Evolutionary conservation across 2,888 invertebrate genomes (phyloP), one percentile per base, ranked within the genome.

Genomic region (Rhodophaea formosa): DNA sequence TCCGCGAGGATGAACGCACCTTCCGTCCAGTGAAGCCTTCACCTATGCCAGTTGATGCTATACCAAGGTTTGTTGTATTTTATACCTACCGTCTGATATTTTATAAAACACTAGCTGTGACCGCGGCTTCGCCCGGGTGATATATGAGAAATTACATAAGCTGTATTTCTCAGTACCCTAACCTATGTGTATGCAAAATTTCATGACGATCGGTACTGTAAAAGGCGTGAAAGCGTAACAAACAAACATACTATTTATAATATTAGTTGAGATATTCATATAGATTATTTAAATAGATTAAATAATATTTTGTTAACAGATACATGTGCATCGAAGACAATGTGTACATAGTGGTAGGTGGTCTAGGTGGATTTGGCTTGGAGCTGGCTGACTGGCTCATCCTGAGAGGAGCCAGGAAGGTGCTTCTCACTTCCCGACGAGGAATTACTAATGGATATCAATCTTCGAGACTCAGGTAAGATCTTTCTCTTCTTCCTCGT

Each of bases 361-460:
- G 98, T 47, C 92, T 98, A 0, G 98, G 98, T 46, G 98, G 98
- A 0, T 97, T 98, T 75, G 98, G 98, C 6, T 88, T 98, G 52
- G 98, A 98, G 80, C 82, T 98, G 52, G 94, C 95, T 0, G 95
- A 97, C 71, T 97, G 97, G 97, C 87, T 99, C 70, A 93, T 97
- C 53, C 81, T 96, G 54, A 93, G 98, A 63, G 98, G 97, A 0
- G 97, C 95, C 0, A 93, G 90, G 67, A 95, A 95, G 64, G 70
- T 98, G 10, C 92, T 98, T 1, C 91, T 98, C 0, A 96, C 95
- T 0, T 97, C 97, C 0, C 93, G 97, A 59, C 93, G 93, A 16
- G 98, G 98, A 1, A 80, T 97, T 32, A 91, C 92, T 47, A 96
- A 95, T 57, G 97, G 97, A 29, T 98, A 98, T 81, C 98, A 98